phyloP scores from a whole-genome alignment of 1,140 invertebrate species.

The Marisa cornuarietis region DNA sequence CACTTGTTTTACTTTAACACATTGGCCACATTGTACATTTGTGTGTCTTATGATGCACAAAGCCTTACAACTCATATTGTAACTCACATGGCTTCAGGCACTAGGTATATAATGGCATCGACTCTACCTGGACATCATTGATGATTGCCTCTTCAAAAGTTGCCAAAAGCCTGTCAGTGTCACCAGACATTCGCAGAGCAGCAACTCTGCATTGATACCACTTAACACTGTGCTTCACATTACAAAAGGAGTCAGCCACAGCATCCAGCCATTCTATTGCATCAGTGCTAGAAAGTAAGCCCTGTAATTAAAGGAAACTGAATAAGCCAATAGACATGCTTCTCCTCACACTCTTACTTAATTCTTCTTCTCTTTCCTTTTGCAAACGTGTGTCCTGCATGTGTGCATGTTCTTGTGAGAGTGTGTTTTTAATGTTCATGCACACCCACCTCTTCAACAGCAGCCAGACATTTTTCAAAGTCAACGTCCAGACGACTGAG shows the following conservation, averaged over 20 bases:
- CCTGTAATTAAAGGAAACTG: background rate
- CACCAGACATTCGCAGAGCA: background rate
- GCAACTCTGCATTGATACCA: conserved; percentile 18
- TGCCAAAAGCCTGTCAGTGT: conserved; percentile 1
- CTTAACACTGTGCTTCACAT: background rate
- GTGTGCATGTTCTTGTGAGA: no score
- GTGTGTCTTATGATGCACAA: background rate
- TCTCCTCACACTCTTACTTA: no score
- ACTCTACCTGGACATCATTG: conserved; percentile 13
- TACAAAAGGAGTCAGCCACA: background rate
- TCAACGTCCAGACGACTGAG: no score
- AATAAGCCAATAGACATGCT: no score
- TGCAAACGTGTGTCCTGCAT: no score
- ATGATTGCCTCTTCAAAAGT: conserved; percentile 21
- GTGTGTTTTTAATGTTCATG: no score
- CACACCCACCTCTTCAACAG: no score
- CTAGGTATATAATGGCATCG: background rate
- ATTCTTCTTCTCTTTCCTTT: no score
- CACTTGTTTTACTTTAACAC: background rate
- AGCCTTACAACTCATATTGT: background rate
- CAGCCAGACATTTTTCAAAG: no score
- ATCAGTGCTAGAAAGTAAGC: background rate
- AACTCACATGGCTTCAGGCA: background rate
- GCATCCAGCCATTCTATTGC: conserved; percentile 16
- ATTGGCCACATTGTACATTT: background rate